Conservation (phyloP, 1,140 invertebrate genomes). For the Polypedilum pembai region DNA sequence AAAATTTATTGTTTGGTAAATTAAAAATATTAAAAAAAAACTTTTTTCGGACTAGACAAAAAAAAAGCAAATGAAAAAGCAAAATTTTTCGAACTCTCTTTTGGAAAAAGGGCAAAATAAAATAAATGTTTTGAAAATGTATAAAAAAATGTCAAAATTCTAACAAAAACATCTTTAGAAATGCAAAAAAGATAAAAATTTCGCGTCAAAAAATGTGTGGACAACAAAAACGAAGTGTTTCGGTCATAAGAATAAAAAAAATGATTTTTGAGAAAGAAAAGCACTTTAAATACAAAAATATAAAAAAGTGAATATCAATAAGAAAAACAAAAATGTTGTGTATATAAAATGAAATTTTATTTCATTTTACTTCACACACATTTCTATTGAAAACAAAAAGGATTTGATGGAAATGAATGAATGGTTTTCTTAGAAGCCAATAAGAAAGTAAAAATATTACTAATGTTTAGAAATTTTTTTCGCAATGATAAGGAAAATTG, state of each 20-base stretch:
- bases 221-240: constrained; percentile 24
- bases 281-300: constrained; percentile 21
- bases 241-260: neutral
- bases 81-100: neutral
- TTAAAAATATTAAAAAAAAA: constrained; percentile 9
- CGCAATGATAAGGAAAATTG: neutral
- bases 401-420: neutral
- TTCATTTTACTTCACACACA: neutral
- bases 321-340: neutral
- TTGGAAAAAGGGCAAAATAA: neutral
- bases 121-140: constrained; percentile 22
- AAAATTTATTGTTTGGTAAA: constrained; percentile 23
- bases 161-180: constrained; percentile 11
- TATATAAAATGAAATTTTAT: neutral
- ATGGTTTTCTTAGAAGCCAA: constrained; percentile 26
- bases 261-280: constrained; percentile 27
- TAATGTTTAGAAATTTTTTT: constrained; percentile 17
- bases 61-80: neutral
- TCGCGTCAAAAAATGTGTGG: constrained; percentile 28
- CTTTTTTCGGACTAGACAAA: constrained; percentile 28
- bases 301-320: neutral
- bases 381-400: neutral
- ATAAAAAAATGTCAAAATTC: constrained; percentile 25
- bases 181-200: neutral
- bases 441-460: neutral